A percentile compares a stretch with the other conserved stretches of the same genome.
phyloP scores from a whole-genome alignment of 1,140 invertebrate genomes.

The Formica exsecta region DNA sequence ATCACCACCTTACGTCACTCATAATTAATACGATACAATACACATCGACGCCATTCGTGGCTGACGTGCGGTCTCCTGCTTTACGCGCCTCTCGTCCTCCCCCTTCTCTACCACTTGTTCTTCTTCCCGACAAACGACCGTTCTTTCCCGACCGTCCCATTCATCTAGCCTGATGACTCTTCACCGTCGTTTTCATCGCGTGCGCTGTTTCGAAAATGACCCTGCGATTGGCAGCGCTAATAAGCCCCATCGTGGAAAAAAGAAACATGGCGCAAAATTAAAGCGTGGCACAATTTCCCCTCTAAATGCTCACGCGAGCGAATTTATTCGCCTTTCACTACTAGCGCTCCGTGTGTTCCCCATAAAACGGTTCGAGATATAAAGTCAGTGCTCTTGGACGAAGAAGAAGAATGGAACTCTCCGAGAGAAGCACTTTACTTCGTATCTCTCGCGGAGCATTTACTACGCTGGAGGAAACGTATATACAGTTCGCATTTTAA shows the following conservation, averaged over 20 bases:
- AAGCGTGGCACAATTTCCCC: conserved; percentile 6
- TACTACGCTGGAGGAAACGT: conserved; percentile 9
- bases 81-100: not conserved
- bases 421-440: conserved; percentile 22
- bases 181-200: conserved; percentile 11
- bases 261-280: not conserved
- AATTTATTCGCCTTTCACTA: conserved; percentile 33
- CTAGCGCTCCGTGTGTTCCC: not conserved
- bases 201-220: conserved; percentile 30
- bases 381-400: conserved; percentile 27
- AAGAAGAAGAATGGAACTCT: not conserved
- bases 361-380: conserved; percentile 17
- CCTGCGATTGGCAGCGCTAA: conserved; percentile 16
- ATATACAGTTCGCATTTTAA: conserved; percentile 11
- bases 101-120: not conserved
- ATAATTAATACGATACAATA: conserved; percentile 54
- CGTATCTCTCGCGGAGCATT: not conserved
- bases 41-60: conserved; percentile 30
- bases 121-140: conserved; percentile 47
- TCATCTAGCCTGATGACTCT: conserved; percentile 40
- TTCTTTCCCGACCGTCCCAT: not conserved
- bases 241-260: not conserved
- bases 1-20: conserved; percentile 19
- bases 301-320: conserved; percentile 34
- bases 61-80: not conserved